These are phyloP conservation scores for Meloidogyne hapla DNA, from an alignment of 1,140 invertebrate species.

Conservation along the genomic window DNA sequence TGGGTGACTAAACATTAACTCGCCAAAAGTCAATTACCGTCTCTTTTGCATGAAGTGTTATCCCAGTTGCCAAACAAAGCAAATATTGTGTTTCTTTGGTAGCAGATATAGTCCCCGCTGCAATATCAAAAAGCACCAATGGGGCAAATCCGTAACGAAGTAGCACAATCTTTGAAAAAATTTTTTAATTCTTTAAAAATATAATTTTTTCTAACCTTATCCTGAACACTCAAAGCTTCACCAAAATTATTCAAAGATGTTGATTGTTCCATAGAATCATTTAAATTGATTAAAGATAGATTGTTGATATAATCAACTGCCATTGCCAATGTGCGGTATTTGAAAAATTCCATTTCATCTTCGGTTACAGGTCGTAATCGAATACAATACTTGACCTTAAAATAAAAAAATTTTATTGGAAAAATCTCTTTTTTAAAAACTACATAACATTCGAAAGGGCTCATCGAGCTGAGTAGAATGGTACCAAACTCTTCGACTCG, in stretches of 20 bases:
- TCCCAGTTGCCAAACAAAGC: slow-evolving; percentile 51
- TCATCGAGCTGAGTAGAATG: too few species aligned
- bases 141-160: slow-evolving; percentile 48
- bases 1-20: too few species aligned
- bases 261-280: background rate
- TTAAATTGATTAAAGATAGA: slow-evolving; percentile 14
- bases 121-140: slow-evolving; percentile 53
- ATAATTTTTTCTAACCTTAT: background rate
- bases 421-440: too few species aligned
- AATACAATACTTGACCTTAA: slow-evolving; percentile 46
- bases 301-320: slow-evolving; percentile 10
- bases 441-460: too few species aligned
- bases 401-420: too few species aligned
- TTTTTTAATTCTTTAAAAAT: background rate
- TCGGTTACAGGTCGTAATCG: slow-evolving; percentile 45
- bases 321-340: slow-evolving; percentile 51
- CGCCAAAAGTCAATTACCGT: too few species aligned
- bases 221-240: slow-evolving; percentile 9
- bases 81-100: slow-evolving; percentile 45
- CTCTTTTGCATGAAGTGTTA: slow-evolving; percentile 45
- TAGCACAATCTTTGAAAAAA: slow-evolving; percentile 40
- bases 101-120: slow-evolving; percentile 12
- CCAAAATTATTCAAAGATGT: background rate
- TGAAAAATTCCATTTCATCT: slow-evolving; percentile 52
- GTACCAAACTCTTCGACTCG: too few species aligned